Conservation (phyloP, 2,797 vertebrate species). For the Girardinus metallicus region DNA sequence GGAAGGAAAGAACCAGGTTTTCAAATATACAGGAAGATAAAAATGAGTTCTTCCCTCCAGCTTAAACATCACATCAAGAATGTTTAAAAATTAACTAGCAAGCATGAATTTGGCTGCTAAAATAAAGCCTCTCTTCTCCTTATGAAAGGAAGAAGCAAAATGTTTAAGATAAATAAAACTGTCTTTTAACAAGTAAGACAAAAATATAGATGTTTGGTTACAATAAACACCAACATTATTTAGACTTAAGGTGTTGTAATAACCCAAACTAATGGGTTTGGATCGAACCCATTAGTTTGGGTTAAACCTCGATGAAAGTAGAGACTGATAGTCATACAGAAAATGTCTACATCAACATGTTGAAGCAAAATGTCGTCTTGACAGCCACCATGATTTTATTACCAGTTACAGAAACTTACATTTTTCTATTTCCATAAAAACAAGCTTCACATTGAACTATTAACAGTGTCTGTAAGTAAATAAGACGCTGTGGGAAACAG, state of each 20-base stretch:
- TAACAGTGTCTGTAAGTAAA: background rate
- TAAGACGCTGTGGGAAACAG: background rate
- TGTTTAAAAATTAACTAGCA: background rate
- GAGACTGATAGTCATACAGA: background rate
- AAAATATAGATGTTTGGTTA: background rate
- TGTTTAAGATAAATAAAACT: background rate
- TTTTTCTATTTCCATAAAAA: background rate
- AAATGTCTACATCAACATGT: background rate
- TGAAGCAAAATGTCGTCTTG: background rate
- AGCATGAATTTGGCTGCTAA: too few relatives aligned
- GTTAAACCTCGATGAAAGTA: background rate
- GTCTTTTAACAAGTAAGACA: background rate
- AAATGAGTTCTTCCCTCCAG: background rate
- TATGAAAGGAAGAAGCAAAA: background rate
- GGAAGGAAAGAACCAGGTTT: background rate
- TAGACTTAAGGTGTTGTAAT: too few relatives aligned
- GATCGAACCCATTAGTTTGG: accelerated
- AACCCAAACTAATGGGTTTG: background rate
- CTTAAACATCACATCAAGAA: background rate
- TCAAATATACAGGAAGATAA: background rate
- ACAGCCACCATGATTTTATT: background rate
- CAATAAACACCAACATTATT: background rate
- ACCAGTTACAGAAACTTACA: background rate
- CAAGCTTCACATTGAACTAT: background rate
- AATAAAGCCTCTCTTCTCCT: accelerated